phyloP scores from a whole-genome alignment of 1,140 invertebrate genomes.

The Trichomalopsis sarcophagae region DNA sequence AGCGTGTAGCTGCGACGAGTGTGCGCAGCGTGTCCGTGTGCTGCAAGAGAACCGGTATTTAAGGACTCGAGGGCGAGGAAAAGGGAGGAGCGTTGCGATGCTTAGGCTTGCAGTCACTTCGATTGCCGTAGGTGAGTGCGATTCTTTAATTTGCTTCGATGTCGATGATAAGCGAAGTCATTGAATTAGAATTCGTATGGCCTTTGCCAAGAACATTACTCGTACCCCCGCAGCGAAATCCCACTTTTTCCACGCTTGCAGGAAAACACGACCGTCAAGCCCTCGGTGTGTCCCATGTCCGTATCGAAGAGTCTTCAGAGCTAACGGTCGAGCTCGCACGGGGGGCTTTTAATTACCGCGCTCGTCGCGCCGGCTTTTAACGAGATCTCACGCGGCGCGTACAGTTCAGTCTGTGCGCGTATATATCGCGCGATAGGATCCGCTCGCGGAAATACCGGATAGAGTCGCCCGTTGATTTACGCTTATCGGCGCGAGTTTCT shows the following conservation, averaged over 20 bases:
- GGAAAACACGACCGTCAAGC: not conserved
- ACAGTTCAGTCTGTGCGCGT: not conserved
- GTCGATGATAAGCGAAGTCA: too few relatives aligned
- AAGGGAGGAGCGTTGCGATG: not conserved
- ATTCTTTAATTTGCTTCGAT: too few relatives aligned
- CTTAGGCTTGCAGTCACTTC: too few relatives aligned
- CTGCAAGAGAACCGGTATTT: constrained; percentile 4
- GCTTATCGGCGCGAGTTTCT: not conserved
- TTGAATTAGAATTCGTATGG: too few relatives aligned
- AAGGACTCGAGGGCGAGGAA: not conserved
- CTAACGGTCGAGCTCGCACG: not conserved
- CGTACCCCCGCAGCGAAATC: too few relatives aligned
- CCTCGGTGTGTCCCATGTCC: not conserved
- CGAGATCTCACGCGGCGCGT: not conserved
- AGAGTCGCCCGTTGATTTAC: not conserved
- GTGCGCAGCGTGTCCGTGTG: not conserved
- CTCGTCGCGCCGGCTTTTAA: not conserved
- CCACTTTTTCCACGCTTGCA: too few relatives aligned
- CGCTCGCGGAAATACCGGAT: not conserved
- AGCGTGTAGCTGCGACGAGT: not conserved
- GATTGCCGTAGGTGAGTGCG: too few relatives aligned
- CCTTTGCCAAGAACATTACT: too few relatives aligned
- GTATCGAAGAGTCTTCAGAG: not conserved
- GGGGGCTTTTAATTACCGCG: not conserved
- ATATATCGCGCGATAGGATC: not conserved